These are phyloP conservation scores for Corythornis cristatus DNA, from an alignment of 2,113 vertebrate genomes.

Conservation along the genomic window DNA sequence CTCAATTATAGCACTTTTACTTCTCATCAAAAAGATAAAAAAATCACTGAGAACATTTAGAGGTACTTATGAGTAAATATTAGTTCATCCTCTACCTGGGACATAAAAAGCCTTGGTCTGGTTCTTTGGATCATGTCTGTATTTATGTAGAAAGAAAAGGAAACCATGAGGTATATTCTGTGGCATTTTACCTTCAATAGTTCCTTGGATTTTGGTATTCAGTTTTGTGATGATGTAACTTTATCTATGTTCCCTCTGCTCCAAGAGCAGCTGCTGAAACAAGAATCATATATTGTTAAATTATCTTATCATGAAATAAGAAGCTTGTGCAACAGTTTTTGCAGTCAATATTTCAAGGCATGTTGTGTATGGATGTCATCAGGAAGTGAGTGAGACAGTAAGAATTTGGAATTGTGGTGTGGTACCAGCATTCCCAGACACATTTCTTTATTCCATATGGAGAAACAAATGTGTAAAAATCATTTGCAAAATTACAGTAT, in stretches of 20 bases:
- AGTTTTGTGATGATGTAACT: background rate
- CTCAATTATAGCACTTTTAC: background rate
- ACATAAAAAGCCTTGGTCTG: background rate
- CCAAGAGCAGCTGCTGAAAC: background rate
- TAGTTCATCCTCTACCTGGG: background rate
- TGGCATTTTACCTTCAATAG: background rate
- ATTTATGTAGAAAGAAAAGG: background rate
- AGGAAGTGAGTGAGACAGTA: conserved; percentile 37
- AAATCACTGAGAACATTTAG: background rate
- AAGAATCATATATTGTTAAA: background rate
- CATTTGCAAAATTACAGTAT: background rate
- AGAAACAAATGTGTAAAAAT: background rate
- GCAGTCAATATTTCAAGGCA: background rate
- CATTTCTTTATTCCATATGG: conserved; percentile 34
- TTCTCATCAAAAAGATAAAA: background rate
- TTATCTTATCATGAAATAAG: background rate
- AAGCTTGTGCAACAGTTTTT: background rate
- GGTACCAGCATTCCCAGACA: conserved; percentile 31
- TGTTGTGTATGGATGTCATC: conserved; percentile 7
- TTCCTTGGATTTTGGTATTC: background rate
- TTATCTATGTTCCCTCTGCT: background rate
- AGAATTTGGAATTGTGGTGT: conserved; percentile 11
- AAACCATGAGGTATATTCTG: background rate
- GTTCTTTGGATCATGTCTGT: background rate
- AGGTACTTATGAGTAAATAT: background rate